These are phyloP conservation scores for Acanthiza pusilla DNA, from an alignment of 2,797 vertebrate genomes.

Conservation along the genomic window DNA sequence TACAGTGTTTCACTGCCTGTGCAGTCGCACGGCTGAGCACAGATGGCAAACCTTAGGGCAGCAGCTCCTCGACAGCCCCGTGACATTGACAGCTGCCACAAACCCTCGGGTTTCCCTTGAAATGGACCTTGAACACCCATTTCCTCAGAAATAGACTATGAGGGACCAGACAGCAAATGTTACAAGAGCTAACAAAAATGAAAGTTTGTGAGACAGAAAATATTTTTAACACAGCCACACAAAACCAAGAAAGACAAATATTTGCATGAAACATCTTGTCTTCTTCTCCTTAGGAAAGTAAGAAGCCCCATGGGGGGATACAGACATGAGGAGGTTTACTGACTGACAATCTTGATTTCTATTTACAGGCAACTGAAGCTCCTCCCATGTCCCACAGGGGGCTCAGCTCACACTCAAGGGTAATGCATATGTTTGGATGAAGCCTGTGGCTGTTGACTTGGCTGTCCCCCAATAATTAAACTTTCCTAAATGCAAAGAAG, in stretches of 20 bases:
- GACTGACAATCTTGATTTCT: not conserved
- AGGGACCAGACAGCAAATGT: not conserved
- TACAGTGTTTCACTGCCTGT: not conserved
- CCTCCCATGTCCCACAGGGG: not conserved
- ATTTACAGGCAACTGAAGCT: not conserved
- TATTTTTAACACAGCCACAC: not conserved
- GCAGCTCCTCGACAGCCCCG: not conserved
- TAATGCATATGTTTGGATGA: no score
- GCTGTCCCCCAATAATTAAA: no score
- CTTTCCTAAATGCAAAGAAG: no score
- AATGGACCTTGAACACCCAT: not conserved
- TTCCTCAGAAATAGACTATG: not conserved
- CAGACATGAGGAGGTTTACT: not conserved
- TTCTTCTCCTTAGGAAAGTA: not conserved
- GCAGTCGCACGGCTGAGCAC: not conserved
- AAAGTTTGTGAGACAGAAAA: not conserved
- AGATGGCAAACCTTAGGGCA: not conserved
- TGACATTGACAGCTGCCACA: not conserved
- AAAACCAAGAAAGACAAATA: not conserved
- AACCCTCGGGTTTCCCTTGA: not conserved
- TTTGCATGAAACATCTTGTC: not conserved
- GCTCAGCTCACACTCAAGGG: not conserved
- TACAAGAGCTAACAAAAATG: not conserved
- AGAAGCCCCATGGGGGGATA: no score
- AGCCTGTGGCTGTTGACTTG: no score